These are phyloP conservation scores for Chymomyza caudatula DNA, from an alignment of 2,888 invertebrate species.

Conservation along the genomic window DNA sequence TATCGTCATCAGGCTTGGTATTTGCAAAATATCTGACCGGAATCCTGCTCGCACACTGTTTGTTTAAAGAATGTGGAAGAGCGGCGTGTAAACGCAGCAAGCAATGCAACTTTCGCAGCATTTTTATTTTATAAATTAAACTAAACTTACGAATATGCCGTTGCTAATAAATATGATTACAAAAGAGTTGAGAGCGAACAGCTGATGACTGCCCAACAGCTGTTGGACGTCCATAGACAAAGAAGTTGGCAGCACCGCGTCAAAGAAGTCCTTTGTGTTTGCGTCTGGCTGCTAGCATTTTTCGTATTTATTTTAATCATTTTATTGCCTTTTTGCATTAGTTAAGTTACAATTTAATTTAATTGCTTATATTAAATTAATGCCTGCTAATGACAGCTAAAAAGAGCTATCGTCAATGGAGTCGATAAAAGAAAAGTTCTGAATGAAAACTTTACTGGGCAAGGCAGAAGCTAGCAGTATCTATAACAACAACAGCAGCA, in stretches of 20 bases:
- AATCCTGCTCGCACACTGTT: background rate
- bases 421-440: background rate
- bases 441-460: background rate
- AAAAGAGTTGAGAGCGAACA: background rate
- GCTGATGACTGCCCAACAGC: background rate
- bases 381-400: background rate
- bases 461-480: slow-evolving; percentile 32
- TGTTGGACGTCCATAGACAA: background rate
- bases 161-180: background rate
- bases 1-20: background rate
- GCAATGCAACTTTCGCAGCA: slow-evolving; percentile 7
- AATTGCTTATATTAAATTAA: background rate
- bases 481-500: slow-evolving; percentile 61
- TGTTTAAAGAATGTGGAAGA: background rate
- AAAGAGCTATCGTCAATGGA: background rate
- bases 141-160: background rate
- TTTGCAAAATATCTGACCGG: background rate
- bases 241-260: background rate
- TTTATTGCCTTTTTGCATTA: background rate
- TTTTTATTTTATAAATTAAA: background rate
- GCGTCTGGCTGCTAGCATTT: background rate
- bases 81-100: slow-evolving; percentile 5
- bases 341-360: background rate
- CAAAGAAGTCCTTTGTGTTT: background rate
- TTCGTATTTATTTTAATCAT: background rate